Evolutionary conservation across 2,113 vertebrate genomes (phyloP).

Genomic region (Forbesichthys agassizii): DNA sequence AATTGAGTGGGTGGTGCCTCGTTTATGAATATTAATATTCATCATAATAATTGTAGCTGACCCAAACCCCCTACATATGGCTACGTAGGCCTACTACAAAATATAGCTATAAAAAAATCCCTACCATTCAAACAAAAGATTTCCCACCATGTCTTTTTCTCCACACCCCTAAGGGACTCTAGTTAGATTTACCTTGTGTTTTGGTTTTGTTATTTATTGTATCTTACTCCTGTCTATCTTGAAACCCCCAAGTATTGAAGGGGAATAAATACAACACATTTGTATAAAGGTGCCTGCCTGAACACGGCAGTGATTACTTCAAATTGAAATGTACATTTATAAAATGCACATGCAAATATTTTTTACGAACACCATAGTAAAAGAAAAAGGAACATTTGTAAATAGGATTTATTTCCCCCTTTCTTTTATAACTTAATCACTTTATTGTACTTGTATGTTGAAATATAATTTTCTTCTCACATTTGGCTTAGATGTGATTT

Average conservation of each 20-base stretch:
- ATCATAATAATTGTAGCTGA: too few species aligned
- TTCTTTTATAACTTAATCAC: not conserved
- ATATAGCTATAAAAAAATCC: too few species aligned
- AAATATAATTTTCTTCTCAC: constrained; percentile 18
- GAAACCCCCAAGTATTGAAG: constrained; percentile 52
- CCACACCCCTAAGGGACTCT: too few species aligned
- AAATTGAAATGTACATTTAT: constrained; percentile 9
- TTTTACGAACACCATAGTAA: constrained; percentile 24
- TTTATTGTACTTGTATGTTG: too few species aligned
- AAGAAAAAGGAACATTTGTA: constrained; percentile 22
- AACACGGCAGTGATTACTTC: constrained; percentile 21
- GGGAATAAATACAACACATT: constrained; percentile 15
- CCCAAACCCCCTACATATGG: too few species aligned
- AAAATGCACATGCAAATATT: constrained; percentile 26
- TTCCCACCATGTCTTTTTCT: too few species aligned
- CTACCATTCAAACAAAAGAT: too few species aligned
- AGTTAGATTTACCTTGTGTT: constrained; percentile 38
- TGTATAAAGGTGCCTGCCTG: constrained; percentile 9
- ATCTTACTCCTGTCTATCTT: constrained; percentile 49
- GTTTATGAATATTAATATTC: accelerated
- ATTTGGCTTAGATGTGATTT: not conserved
- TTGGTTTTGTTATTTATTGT: constrained; percentile 75
- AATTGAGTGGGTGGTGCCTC: accelerated
- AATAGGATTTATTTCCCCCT: constrained; percentile 10
- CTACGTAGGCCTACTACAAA: too few species aligned